Evolutionary conservation across 1,140 invertebrate species (phyloP).

Genomic region (Drosophila arawakana): DNA sequence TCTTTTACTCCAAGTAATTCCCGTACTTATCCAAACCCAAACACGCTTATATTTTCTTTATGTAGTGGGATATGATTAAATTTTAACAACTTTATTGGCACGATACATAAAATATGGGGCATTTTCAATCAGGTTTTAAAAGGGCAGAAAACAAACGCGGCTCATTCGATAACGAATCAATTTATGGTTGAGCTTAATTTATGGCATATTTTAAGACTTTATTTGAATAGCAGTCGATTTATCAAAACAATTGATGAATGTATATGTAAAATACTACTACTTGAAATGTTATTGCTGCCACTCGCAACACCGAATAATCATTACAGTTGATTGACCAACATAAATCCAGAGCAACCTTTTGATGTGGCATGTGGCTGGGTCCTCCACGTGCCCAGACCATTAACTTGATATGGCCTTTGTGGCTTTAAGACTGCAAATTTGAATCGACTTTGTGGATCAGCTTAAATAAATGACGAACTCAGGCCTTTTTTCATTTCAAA

Average conservation of each 20-base stretch:
- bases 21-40: neutral
- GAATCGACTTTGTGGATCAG: constrained; percentile 36
- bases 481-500: neutral
- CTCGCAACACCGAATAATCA: constrained; percentile 39
- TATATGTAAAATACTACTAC: constrained; percentile 25
- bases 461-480: constrained; percentile 23
- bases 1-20: neutral
- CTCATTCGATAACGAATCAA: constrained; percentile 24
- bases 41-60: neutral
- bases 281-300: constrained; percentile 43
- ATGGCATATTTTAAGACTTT: constrained; percentile 46
- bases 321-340: constrained; percentile 42
- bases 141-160: constrained; percentile 1
- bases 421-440: constrained; percentile 52
- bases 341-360: constrained; percentile 43
- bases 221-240: constrained; percentile 39
- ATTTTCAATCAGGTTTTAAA: constrained; percentile 9
- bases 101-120: neutral
- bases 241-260: constrained; percentile 37
- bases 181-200: constrained; percentile 30
- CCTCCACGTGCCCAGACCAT: constrained; percentile 4
- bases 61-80: neutral
- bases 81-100: neutral
- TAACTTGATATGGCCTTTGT: constrained; percentile 40
- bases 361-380: constrained; percentile 14